These are phyloP conservation scores for Sogatella furcifera DNA, from an alignment of 1,140 invertebrate genomes.

Conservation along the genomic window DNA sequence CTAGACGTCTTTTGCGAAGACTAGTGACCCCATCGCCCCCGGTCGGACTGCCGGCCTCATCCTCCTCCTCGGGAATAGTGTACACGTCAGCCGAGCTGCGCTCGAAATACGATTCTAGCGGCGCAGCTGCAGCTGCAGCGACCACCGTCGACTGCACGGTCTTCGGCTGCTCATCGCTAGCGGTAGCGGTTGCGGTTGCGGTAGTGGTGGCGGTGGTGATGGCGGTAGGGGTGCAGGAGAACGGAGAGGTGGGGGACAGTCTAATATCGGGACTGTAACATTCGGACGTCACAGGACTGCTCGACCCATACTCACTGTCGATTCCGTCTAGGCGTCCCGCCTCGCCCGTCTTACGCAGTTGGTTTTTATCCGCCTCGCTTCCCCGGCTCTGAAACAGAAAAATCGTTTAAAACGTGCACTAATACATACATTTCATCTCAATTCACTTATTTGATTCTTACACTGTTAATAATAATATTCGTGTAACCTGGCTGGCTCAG, in stretches of 20 bases:
- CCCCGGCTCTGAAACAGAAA: constrained; percentile 14
- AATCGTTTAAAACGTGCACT: neutral
- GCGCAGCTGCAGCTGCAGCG: neutral
- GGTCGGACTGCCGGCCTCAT: constrained; percentile 39
- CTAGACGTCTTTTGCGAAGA: constrained; percentile 28
- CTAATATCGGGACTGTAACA: constrained; percentile 14
- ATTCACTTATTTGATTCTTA: too few species aligned
- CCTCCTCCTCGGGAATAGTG: constrained; percentile 43
- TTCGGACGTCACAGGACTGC: constrained; percentile 8
- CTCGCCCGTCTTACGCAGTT: constrained; percentile 1
- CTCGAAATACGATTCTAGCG: constrained; percentile 32
- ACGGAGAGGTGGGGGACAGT: constrained; percentile 14
- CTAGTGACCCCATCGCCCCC: constrained; percentile 37
- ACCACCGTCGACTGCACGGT: neutral
- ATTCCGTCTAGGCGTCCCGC: constrained; percentile 17
- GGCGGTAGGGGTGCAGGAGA: constrained; percentile 8
- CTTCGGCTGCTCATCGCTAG: neutral
- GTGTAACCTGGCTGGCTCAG: too few species aligned
- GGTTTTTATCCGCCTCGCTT: constrained; percentile 1
- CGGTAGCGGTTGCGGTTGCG: neutral
- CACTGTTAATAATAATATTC: too few species aligned
- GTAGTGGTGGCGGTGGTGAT: neutral
- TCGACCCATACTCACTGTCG: constrained; percentile 21
- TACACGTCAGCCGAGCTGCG: constrained; percentile 41
- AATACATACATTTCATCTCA: too few species aligned